Percentiles rank a stretch among this genome's conserved stretches.
These are phyloP conservation scores for Parapristionchus giblindavisi DNA, from an alignment of 2,888 invertebrate species.

Conservation along the genomic window DNA sequence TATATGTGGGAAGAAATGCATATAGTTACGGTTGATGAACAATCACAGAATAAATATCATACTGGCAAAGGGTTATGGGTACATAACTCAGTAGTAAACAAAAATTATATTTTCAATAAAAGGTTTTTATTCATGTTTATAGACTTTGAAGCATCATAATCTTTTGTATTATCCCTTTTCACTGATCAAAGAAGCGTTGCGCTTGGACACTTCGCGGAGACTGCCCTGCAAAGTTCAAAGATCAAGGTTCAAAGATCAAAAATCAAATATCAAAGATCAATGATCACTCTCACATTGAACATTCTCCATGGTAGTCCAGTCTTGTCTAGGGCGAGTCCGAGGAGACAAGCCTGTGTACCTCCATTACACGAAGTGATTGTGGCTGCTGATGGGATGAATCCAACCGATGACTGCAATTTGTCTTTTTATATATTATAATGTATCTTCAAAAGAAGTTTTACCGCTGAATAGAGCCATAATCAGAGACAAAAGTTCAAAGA, in stretches of 20 bases:
- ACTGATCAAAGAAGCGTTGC: constrained; percentile 4
- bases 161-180: no score
- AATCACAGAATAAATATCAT: no score
- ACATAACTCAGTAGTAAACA: no score
- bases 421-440: background rate
- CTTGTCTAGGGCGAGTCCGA: constrained; percentile 23
- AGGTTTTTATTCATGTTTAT: no score
- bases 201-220: constrained; percentile 33
- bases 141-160: no score
- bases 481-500: background rate
- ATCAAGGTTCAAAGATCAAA: background rate
- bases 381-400: background rate
- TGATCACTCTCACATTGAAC: background rate
- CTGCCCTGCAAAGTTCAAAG: background rate
- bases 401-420: no score
- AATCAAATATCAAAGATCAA: background rate
- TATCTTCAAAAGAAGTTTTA: background rate
- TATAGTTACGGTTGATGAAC: no score
- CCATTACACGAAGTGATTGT: background rate
- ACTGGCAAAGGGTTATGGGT: no score
- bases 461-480: background rate
- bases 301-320: constrained; percentile 13
- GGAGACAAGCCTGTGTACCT: background rate
- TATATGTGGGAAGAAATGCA: no score
- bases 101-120: no score